Evolutionary conservation across 2,888 invertebrate genomes (phyloP).

Genomic region (Erebia ligea): DNA sequence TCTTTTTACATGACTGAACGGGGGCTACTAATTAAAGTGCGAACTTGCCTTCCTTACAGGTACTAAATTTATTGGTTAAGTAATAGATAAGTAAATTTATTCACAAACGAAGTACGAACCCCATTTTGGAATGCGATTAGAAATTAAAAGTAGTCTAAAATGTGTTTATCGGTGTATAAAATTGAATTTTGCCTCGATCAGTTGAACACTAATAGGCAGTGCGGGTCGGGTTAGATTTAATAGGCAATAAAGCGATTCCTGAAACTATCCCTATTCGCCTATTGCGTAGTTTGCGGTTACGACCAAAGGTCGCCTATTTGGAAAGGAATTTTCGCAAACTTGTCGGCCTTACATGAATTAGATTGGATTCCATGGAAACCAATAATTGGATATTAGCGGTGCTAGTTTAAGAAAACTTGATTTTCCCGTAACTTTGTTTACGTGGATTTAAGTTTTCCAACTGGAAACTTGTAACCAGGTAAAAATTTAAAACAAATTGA

Average conservation of each 20-base stretch:
- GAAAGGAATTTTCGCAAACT: constrained; percentile 15
- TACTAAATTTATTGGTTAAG: no score
- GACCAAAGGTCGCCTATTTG: constrained; percentile 6
- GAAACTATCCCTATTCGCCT: constrained; percentile 9
- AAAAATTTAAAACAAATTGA: no score
- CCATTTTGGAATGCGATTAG: no score
- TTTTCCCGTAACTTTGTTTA: no score
- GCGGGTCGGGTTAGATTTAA: constrained; percentile 21
- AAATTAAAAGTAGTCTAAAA: not conserved
- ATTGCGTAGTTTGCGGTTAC: constrained; percentile 15
- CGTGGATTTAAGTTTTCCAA: no score
- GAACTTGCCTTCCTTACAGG: no score
- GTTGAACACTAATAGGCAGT: constrained; percentile 9
- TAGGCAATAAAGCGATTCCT: constrained; percentile 25
- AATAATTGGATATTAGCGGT: not conserved
- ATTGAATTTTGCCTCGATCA: constrained; percentile 6
- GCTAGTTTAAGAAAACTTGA: not conserved
- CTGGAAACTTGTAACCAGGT: no score
- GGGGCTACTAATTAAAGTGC: no score
- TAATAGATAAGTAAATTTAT: no score
- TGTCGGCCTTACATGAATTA: not conserved
- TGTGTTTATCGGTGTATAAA: constrained; percentile 17
- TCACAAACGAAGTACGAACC: no score
- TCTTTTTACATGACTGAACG: no score
- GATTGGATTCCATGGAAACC: constrained; percentile 4